Percentiles rank a stretch among this genome's conserved stretches.
Conservation (phyloP, 2,797 vertebrate species). For the Catostomus latipinnis region DNA sequence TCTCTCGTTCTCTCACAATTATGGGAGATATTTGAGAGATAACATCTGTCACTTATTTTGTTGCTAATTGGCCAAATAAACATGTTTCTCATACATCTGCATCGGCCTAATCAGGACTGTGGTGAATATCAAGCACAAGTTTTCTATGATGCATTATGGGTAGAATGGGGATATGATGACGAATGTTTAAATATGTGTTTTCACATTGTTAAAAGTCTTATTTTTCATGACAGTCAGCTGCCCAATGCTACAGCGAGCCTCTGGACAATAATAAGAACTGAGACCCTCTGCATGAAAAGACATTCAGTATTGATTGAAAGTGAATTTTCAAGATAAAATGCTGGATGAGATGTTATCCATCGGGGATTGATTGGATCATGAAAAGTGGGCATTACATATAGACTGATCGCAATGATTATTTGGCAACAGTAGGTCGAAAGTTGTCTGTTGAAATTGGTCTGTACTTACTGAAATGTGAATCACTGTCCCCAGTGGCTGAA, state of each 20-base stretch:
- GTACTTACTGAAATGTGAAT: too few relatives aligned
- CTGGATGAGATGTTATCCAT: too few relatives aligned
- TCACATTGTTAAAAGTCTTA: conserved; percentile 41
- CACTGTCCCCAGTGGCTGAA: too few relatives aligned
- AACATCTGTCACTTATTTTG: conserved; percentile 65
- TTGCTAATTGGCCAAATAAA: conserved; percentile 75
- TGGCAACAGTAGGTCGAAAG: too few relatives aligned
- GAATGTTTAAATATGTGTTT: conserved; percentile 62
- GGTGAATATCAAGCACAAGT: conserved; percentile 43
- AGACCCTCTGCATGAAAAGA: not conserved
- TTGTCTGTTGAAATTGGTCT: too few relatives aligned
- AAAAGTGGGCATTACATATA: too few relatives aligned
- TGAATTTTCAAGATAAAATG: too few relatives aligned
- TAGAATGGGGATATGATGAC: conserved; percentile 20
- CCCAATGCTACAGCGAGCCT: not conserved
- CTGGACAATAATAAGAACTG: conserved; percentile 2
- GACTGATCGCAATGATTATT: too few relatives aligned
- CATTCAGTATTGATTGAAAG: not conserved
- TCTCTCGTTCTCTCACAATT: conserved; percentile 54
- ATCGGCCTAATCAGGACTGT: conserved; percentile 75
- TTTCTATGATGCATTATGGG: conserved; percentile 12
- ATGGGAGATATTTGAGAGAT: conserved; percentile 64
- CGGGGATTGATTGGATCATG: too few relatives aligned
- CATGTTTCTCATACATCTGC: conserved; percentile 70
- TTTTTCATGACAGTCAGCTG: not conserved